Percentiles rank a stretch among this genome's conserved stretches.
Conservation (phyloP, 1,140 invertebrate genomes). For the Steinernema feltiae region DNA sequence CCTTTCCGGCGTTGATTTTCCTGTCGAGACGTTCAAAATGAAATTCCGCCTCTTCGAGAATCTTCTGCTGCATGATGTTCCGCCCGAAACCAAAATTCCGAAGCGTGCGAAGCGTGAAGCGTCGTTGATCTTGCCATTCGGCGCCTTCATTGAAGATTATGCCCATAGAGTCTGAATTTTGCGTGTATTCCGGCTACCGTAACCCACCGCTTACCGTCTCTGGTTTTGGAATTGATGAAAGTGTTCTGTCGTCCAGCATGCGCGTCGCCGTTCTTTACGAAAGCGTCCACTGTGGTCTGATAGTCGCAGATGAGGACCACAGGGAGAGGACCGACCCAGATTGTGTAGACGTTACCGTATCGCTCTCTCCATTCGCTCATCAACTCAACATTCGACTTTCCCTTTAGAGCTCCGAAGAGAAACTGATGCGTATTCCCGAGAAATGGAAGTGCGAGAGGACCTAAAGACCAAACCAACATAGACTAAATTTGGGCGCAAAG, state of each 20-base stretch:
- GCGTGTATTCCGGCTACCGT: not conserved
- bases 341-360: slow-evolving; percentile 26
- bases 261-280: slow-evolving; percentile 20
- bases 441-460: slow-evolving; percentile 9
- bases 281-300: slow-evolving; percentile 12
- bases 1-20: slow-evolving; percentile 10
- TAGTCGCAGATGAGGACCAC: slow-evolving; percentile 27
- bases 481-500: not conserved
- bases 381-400: not conserved
- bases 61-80: slow-evolving; percentile 61
- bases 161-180: slow-evolving; percentile 40
- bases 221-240: not conserved
- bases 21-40: not conserved
- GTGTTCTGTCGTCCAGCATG: slow-evolving; percentile 6
- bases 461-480: not conserved
- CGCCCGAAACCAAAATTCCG: slow-evolving; percentile 71
- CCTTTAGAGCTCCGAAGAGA: not conserved
- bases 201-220: not conserved
- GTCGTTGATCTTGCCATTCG: slow-evolving; percentile 75
- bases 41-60: slow-evolving; percentile 58
- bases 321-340: slow-evolving; percentile 29
- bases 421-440: not conserved
- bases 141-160: slow-evolving; percentile 54
- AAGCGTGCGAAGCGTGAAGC: slow-evolving; percentile 70
- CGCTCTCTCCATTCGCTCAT: not conserved